These are phyloP conservation scores for Stenoptilia bipunctidactyla DNA, from an alignment of 2,888 invertebrate species.

Conservation along the genomic window DNA sequence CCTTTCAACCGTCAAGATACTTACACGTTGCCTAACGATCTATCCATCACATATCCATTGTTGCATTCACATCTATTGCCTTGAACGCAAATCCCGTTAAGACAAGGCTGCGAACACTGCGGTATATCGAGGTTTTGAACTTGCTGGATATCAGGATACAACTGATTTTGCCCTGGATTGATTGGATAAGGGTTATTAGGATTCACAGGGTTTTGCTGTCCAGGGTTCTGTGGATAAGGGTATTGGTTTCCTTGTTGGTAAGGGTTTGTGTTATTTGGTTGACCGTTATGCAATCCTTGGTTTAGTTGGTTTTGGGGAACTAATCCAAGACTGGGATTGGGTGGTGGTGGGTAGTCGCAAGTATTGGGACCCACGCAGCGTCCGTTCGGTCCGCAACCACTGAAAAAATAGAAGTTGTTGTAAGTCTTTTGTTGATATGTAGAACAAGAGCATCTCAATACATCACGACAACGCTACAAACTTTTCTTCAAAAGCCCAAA, in stretches of 20 bases:
- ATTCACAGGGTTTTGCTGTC: neutral
- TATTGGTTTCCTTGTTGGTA: constrained; percentile 1
- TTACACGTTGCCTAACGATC: neutral
- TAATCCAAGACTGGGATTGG: constrained; percentile 19
- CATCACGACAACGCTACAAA: too few relatives aligned
- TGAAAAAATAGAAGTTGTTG: too few relatives aligned
- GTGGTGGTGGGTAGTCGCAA: constrained; percentile 36
- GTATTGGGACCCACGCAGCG: constrained; percentile 39
- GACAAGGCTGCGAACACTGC: constrained; percentile 75
- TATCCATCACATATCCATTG: constrained; percentile 58
- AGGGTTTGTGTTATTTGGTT: constrained; percentile 14
- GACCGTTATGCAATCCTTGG: constrained; percentile 4
- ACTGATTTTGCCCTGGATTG: neutral
- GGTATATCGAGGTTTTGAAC: neutral
- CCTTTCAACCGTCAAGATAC: too few relatives aligned
- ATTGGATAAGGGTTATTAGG: neutral
- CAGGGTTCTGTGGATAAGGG: neutral
- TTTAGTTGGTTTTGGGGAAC: constrained; percentile 11
- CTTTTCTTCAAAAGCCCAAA: too few relatives aligned
- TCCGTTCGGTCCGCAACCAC: constrained; percentile 58
- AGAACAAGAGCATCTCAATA: neutral
- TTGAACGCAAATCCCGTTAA: constrained; percentile 76
- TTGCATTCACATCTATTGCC: constrained; percentile 68
- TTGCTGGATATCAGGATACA: neutral
- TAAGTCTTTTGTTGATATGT: too few relatives aligned